These are phyloP conservation scores for Sclerurus mexicanus DNA, from an alignment of 2,113 vertebrate species.

Conservation along the genomic window DNA sequence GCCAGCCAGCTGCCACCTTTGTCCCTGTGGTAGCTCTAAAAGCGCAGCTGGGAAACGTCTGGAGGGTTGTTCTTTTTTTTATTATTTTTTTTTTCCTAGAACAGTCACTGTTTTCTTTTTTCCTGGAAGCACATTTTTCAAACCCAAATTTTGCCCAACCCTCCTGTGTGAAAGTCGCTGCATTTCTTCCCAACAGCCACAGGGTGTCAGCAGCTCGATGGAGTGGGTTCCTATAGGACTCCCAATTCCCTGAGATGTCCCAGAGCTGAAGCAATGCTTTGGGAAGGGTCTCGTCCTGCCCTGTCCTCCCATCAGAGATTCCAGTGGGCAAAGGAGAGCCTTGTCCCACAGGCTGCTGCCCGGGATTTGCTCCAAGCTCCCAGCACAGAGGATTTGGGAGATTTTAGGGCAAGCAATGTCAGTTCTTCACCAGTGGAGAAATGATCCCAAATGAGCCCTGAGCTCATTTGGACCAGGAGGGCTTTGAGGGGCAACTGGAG, in stretches of 20 bases:
- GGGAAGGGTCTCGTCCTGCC: background rate
- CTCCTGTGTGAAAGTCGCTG: background rate
- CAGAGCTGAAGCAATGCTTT: background rate
- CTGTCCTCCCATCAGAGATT: background rate
- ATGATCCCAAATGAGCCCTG: background rate
- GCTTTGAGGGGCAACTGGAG: background rate
- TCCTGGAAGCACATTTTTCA: background rate
- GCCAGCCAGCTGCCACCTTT: conserved; percentile 15
- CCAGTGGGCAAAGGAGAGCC: background rate
- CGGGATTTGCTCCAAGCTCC: background rate
- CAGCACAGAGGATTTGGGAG: background rate
- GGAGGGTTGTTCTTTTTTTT: background rate
- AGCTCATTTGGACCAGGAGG: background rate
- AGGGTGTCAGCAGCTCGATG: conserved; percentile 64
- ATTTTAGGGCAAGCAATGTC: background rate
- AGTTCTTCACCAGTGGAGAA: background rate
- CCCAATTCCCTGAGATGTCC: background rate
- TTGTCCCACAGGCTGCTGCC: background rate
- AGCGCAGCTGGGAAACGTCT: background rate
- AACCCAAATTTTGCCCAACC: background rate
- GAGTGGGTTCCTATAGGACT: background rate
- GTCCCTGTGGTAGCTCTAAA: background rate
- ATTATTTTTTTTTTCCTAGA: background rate
- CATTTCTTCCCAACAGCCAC: conserved; percentile 28
- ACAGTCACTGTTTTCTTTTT: background rate